Evolutionary conservation across 2,797 vertebrate genomes (phyloP).

Genomic region (Lacerta agilis): DNA sequence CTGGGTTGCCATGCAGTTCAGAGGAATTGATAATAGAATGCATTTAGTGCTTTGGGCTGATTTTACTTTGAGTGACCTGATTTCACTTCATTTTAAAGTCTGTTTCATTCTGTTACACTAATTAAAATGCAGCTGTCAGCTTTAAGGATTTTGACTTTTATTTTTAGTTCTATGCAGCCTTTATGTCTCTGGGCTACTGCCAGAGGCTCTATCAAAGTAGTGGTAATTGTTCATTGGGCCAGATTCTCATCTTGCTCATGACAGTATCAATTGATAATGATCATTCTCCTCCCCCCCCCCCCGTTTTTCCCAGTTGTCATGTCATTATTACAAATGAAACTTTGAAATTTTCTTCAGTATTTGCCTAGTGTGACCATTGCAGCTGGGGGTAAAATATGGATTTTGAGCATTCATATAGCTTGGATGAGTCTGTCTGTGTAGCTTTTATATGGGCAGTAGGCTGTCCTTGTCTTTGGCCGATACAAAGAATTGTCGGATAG

Average conservation of each 20-base stretch:
- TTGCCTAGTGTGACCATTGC: neutral
- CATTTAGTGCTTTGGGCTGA: conserved; percentile 53
- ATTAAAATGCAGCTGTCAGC: conserved; percentile 56
- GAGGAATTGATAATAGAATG: conserved; percentile 41
- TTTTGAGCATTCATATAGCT: neutral
- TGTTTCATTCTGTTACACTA: conserved; percentile 55
- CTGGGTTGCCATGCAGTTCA: conserved; percentile 30
- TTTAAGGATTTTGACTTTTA: conserved; percentile 44
- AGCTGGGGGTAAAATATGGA: neutral
- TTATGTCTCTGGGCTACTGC: conserved; percentile 27
- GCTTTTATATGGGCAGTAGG: neutral
- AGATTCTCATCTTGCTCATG: neutral
- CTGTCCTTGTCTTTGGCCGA: neutral
- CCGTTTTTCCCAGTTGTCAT: neutral
- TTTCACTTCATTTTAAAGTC: conserved; percentile 53
- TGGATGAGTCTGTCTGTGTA: neutral
- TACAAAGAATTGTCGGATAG: neutral
- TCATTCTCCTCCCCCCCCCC: neutral
- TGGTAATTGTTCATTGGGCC: conserved; percentile 31
- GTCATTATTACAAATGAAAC: neutral
- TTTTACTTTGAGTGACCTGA: conserved; percentile 49
- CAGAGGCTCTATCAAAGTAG: conserved; percentile 40
- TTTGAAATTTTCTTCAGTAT: neutral
- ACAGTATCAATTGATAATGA: conserved; percentile 30
- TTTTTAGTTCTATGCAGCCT: conserved; percentile 31